These are phyloP conservation scores for Cassiopea xamachana DNA, from an alignment of 30 jellyfish, hydroid and myxozoan genomes.

Conservation along the genomic window DNA sequence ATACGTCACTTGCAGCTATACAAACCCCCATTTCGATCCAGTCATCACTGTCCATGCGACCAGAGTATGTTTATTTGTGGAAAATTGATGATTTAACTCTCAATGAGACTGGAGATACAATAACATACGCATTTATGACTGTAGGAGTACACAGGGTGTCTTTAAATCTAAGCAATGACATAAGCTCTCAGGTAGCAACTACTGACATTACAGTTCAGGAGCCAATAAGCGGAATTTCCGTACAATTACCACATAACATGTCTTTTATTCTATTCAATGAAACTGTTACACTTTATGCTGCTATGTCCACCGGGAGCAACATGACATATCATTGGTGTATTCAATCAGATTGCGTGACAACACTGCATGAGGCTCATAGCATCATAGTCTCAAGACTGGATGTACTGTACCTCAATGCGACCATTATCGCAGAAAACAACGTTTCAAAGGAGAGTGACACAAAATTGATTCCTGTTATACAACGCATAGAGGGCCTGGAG, in stretches of 20 bases:
- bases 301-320: slow-evolving; percentile 47
- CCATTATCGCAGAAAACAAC: slow-evolving; percentile 35
- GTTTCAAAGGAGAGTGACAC: slow-evolving; percentile 17
- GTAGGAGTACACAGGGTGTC: slow-evolving; percentile 26
- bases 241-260: background rate
- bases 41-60: slow-evolving; percentile 26
- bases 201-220: slow-evolving; percentile 19
- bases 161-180: slow-evolving; percentile 28
- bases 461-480: slow-evolving; percentile 55
- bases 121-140: background rate
- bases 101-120: background rate
- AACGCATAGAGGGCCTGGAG: slow-evolving; percentile 28
- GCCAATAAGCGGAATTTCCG: slow-evolving; percentile 22
- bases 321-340: slow-evolving; percentile 45
- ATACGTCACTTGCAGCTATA: slow-evolving; percentile 12
- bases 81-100: background rate
- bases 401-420: background rate
- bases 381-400: slow-evolving; percentile 2
- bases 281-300: slow-evolving; percentile 33
- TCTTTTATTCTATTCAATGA: slow-evolving; percentile 42
- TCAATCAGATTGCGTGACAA: background rate
- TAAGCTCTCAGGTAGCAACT: slow-evolving; percentile 21
- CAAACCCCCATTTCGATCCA: background rate
- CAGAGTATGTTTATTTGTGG: slow-evolving; percentile 60
- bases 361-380: background rate